Evolutionary conservation across 2,797 vertebrate species (phyloP).

Genomic region (Oreochromis mossambicus): DNA sequence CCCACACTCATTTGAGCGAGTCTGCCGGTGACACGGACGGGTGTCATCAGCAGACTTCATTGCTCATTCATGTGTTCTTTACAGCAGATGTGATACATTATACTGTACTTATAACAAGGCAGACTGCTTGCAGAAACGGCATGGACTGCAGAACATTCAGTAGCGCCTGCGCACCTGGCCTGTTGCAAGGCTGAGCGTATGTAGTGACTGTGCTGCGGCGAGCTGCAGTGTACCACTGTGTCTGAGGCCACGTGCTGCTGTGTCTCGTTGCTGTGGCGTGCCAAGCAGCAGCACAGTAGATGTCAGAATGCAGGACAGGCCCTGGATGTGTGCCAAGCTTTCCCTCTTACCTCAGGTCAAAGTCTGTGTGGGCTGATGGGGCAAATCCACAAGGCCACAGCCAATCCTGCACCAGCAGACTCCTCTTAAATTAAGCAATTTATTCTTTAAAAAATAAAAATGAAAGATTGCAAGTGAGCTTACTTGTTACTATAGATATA

Average conservation of each 20-base stretch:
- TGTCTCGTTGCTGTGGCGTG: conserved; percentile 22
- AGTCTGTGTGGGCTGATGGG: conserved; percentile 52
- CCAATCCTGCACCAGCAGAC: conserved; percentile 28
- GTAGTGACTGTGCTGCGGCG: not conserved
- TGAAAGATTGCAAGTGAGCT: not conserved
- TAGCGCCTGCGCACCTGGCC: not conserved
- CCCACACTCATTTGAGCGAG: not conserved
- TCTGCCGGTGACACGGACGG: not conserved
- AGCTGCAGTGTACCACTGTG: not conserved
- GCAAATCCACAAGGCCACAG: conserved; percentile 21
- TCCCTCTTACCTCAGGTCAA: conserved; percentile 46
- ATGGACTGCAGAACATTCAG: not conserved
- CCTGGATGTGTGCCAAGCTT: conserved; percentile 44
- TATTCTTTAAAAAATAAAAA: not conserved
- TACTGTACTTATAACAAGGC: not conserved
- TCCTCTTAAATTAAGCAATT: not conserved
- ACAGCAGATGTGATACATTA: not conserved
- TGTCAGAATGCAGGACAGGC: conserved; percentile 8
- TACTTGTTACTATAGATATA: not conserved
- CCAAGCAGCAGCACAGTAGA: conserved; percentile 27
- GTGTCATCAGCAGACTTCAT: not conserved
- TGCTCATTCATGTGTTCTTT: not conserved
- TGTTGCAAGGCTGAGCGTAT: not conserved
- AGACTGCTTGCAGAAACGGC: not conserved
- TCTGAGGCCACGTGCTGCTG: conserved; percentile 37